Conservation (phyloP, 2,113 vertebrate species). For the Terrapene triunguis region DNA sequence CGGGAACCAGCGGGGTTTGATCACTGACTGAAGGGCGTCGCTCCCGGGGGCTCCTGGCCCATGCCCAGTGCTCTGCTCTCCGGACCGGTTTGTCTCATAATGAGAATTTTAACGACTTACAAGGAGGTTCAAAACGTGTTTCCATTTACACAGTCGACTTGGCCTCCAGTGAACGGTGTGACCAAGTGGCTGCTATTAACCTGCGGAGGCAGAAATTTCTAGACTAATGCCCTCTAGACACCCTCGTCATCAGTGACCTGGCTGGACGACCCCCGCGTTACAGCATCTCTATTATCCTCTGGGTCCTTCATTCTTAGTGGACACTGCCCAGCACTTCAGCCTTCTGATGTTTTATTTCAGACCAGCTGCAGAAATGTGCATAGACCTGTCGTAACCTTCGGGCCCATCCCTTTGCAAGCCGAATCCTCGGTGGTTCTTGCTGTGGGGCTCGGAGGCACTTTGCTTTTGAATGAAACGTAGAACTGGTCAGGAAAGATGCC, state of each 20-base stretch:
- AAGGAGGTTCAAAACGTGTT: neutral
- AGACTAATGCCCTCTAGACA: neutral
- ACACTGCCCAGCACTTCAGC: neutral
- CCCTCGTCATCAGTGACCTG: neutral
- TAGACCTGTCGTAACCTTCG: neutral
- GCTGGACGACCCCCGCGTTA: neutral
- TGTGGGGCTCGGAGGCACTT: neutral
- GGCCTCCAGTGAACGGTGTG: neutral
- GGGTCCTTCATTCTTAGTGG: neutral
- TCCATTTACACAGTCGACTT: neutral
- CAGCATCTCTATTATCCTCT: neutral
- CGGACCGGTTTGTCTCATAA: neutral
- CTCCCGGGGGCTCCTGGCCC: neutral
- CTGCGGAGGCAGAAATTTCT: too few relatives aligned
- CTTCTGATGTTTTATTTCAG: neutral
- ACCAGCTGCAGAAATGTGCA: neutral
- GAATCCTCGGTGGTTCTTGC: neutral
- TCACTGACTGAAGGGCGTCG: neutral
- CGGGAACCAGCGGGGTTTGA: neutral
- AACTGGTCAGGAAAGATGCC: neutral
- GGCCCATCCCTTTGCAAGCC: neutral
- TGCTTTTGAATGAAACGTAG: neutral
- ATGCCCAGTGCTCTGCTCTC: neutral
- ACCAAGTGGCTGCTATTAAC: neutral
- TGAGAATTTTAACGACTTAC: constrained; percentile 8